A percentile compares a stretch with the other conserved stretches of the same genome.
Conservation (phyloP, 2,888 invertebrate species). For the Anthrax anthrax region DNA sequence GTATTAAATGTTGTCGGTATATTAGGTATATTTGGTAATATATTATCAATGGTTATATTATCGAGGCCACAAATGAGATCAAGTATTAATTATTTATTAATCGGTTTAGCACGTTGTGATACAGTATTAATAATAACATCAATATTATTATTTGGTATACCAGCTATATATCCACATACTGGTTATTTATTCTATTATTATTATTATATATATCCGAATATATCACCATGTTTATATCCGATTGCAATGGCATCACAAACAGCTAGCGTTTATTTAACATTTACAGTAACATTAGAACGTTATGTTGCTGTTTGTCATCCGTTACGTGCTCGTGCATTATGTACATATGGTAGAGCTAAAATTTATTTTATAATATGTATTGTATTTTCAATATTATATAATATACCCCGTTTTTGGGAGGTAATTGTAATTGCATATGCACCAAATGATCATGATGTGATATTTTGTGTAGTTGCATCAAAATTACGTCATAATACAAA, state of each 20-base stretch:
- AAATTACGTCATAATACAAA: conserved; percentile 49
- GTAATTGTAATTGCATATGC: conserved; percentile 37
- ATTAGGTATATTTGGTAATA: conserved; percentile 78
- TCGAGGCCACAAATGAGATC: conserved; percentile 90
- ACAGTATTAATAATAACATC: conserved; percentile 79
- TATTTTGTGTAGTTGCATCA: conserved; percentile 60
- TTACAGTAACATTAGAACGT: conserved; percentile 82
- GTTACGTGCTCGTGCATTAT: conserved; percentile 71
- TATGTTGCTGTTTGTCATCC: conserved; percentile 92
- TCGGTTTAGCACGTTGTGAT: conserved; percentile 88
- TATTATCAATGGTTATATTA: conserved; percentile 78
- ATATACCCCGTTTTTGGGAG: conserved; percentile 68
- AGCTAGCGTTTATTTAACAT: conserved; percentile 81
- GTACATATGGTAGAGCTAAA: conserved; percentile 76
- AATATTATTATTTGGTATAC: conserved; percentile 72
- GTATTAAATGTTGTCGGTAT: conserved; percentile 65
- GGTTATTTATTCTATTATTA: conserved; percentile 61
- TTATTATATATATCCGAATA: conserved; percentile 63
- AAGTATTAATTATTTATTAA: conserved; percentile 86
- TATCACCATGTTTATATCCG: conserved; percentile 69
- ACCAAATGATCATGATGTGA: conserved; percentile 38
- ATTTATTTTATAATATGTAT: conserved; percentile 73
- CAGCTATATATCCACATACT: conserved; percentile 72
- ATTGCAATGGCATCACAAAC: conserved; percentile 80
- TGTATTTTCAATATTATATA: conserved; percentile 69